phyloP scores from a whole-genome alignment of 2,797 vertebrate species.

The Xiphophorus birchmanni region DNA sequence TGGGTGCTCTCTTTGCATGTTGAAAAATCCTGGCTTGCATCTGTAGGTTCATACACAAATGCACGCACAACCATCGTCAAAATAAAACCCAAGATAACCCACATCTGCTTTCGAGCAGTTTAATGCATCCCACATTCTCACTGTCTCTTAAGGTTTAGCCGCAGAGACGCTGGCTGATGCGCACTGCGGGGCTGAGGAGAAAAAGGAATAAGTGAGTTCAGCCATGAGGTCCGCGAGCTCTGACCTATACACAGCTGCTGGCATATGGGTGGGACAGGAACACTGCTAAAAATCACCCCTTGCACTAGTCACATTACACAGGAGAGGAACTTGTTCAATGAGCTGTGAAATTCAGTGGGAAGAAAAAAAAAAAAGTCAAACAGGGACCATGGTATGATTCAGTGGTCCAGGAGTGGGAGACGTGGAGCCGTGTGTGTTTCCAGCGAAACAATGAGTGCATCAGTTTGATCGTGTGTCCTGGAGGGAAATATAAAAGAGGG shows the following conservation, averaged over 20 bases:
- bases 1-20: conserved; percentile 82
- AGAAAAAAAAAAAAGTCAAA: conserved; percentile 60
- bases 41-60: conserved; percentile 72
- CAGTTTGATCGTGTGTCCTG: conserved; percentile 49
- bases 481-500: conserved; percentile 28
- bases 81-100: conserved; percentile 39
- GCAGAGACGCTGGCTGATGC: conserved; percentile 1
- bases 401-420: conserved; percentile 36
- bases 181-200: conserved; percentile 8
- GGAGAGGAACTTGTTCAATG: conserved; percentile 59
- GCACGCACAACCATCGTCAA: conserved; percentile 28
- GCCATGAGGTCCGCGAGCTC: conserved; percentile 37
- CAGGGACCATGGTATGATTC: conserved; percentile 58
- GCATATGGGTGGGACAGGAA: conserved; percentile 49
- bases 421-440: conserved; percentile 47
- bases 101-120: conserved; percentile 5
- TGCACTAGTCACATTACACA: conserved; percentile 65
- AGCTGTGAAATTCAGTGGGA: conserved; percentile 64
- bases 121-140: conserved; percentile 13
- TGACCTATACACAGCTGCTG: conserved; percentile 53
- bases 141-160: conserved; percentile 38
- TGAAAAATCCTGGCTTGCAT: conserved; percentile 90
- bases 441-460: conserved; percentile 57
- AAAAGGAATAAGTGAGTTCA: conserved; percentile 28
- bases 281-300: conserved; percentile 49